These are phyloP conservation scores for Drosophila eohydei DNA, from an alignment of 2,888 invertebrate species.

Conservation along the genomic window DNA sequence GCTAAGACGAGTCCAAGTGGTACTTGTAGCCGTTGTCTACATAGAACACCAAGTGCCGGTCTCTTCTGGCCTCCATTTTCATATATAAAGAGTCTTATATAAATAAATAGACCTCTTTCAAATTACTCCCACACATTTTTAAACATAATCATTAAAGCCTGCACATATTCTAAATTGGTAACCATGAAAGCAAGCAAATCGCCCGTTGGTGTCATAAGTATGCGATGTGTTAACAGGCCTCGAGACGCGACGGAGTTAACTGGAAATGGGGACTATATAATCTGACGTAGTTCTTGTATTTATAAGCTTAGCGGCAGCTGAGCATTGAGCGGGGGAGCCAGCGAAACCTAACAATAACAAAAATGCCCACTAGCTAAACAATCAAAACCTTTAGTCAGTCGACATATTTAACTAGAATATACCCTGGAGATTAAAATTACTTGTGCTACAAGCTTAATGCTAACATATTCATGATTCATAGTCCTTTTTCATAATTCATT, in stretches of 20 bases:
- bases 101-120: background rate
- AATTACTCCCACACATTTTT: background rate
- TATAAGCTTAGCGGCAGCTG: constrained; percentile 47
- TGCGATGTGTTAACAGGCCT: constrained; percentile 76
- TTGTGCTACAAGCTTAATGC: too few species aligned
- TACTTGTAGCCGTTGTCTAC: constrained; percentile 21
- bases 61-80: constrained; percentile 45
- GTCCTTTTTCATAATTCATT: too few species aligned
- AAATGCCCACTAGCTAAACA: constrained; percentile 30
- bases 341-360: constrained; percentile 36
- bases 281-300: constrained; percentile 39
- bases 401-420: background rate
- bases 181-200: constrained; percentile 47
- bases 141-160: background rate
- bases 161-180: background rate
- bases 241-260: constrained; percentile 22
- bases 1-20: constrained; percentile 23
- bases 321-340: constrained; percentile 19
- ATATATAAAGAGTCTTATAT: constrained; percentile 55
- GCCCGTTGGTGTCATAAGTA: constrained; percentile 50
- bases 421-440: constrained; percentile 10
- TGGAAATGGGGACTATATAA: constrained; percentile 6
- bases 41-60: constrained; percentile 44
- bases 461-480: too few species aligned
- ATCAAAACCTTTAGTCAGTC: background rate